A percentile compares a stretch with the other conserved stretches of the same genome.
These are phyloP conservation scores for Pyrochroa serraticornis DNA, from an alignment of 2,888 invertebrate genomes.

Conservation along the genomic window DNA sequence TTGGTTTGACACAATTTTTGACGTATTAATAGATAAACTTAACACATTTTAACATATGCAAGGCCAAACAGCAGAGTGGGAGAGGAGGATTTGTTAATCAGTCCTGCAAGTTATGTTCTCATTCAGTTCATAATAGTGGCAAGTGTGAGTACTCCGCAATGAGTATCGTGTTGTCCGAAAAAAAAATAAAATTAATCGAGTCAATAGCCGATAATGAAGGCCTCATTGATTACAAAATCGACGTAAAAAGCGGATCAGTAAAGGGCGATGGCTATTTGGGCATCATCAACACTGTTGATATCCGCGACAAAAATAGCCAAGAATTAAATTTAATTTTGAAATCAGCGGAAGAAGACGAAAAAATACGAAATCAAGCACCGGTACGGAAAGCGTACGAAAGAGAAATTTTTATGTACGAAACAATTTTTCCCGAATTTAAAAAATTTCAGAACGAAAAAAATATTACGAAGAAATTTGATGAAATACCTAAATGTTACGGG, in stretches of 20 bases:
- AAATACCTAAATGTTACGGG: conserved; percentile 20
- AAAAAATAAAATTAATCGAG: conserved; percentile 4
- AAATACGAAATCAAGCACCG: conserved; percentile 14
- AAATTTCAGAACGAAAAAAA: conserved; percentile 6
- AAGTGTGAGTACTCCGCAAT: conserved; percentile 1
- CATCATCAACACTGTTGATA: conserved; percentile 23
- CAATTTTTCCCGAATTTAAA: conserved; percentile 23
- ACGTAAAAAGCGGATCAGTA: conserved; percentile 10
- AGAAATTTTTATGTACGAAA: conserved; percentile 27
- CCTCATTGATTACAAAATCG: conserved; percentile 20
- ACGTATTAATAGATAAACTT: too few relatives aligned
- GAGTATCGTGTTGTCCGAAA: conserved; percentile 12
- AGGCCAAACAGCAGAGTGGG: too few relatives aligned
- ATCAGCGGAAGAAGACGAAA: conserved; percentile 32
- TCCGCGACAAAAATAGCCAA: conserved; percentile 21
- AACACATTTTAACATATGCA: too few relatives aligned
- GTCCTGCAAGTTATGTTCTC: too few relatives aligned
- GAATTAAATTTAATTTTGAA: conserved; percentile 38
- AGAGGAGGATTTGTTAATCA: too few relatives aligned
- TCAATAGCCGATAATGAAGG: conserved; percentile 12
- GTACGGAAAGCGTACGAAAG: conserved; percentile 25
- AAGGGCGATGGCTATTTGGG: conserved; percentile 36
- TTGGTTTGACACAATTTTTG: too few relatives aligned
- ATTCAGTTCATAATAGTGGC: background rate
- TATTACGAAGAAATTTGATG: background rate